These are phyloP conservation scores for Poeciliopsis retropinna DNA, from an alignment of 2,113 vertebrate genomes.

Conservation along the genomic window DNA sequence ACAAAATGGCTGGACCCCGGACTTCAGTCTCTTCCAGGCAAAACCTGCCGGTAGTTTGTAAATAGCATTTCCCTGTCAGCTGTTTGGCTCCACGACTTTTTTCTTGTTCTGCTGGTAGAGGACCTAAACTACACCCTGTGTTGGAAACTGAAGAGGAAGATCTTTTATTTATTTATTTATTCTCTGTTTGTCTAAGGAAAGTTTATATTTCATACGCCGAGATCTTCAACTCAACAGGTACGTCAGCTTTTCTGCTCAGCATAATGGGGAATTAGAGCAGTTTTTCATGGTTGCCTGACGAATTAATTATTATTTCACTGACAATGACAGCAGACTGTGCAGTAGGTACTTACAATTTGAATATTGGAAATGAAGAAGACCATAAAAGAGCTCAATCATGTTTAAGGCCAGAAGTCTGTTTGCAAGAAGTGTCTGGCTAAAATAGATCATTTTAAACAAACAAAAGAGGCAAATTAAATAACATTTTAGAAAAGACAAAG, in stretches of 20 bases:
- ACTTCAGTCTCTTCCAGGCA: slow-evolving; percentile 29
- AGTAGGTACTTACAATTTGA: background rate
- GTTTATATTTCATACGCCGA: background rate
- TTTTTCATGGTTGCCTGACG: background rate
- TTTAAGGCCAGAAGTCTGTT: no score
- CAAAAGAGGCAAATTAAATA: background rate
- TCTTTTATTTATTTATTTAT: slow-evolving; percentile 7
- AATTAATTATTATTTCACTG: background rate
- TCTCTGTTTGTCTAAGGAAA: background rate
- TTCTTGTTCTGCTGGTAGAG: slow-evolving; percentile 37
- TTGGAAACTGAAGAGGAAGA: slow-evolving; percentile 28
- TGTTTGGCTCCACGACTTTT: slow-evolving; percentile 24
- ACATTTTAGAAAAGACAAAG: background rate
- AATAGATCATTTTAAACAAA: background rate
- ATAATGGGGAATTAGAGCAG: background rate
- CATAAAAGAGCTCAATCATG: no score
- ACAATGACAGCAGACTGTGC: background rate
- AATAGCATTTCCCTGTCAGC: slow-evolving; percentile 54
- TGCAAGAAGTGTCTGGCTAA: background rate
- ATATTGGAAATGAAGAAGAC: background rate
- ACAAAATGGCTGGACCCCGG: slow-evolving; percentile 61
- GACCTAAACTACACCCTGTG: slow-evolving; percentile 33
- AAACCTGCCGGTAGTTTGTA: slow-evolving; percentile 28
- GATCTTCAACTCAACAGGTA: slow-evolving; percentile 58
- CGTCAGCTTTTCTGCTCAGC: slow-evolving; percentile 13